Evolutionary conservation across 2,888 invertebrate genomes (phyloP).

Genomic region (Lissocephala sabroskyi): DNA sequence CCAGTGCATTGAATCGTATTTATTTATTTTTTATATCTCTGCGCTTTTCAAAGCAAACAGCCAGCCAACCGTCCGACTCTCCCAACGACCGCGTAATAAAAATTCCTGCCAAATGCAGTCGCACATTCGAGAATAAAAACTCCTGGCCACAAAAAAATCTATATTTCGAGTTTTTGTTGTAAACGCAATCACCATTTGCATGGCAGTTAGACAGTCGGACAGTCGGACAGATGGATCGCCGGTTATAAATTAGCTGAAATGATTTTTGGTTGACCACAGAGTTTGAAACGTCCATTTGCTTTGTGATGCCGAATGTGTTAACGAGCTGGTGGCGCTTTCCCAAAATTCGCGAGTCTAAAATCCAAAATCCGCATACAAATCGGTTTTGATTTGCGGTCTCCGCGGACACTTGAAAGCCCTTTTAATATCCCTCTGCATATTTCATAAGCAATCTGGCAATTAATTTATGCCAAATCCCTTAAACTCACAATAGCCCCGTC

Average conservation of each 20-base stretch:
- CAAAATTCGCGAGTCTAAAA: no score
- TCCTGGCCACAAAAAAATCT: neutral
- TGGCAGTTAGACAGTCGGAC: no score
- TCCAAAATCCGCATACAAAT: no score
- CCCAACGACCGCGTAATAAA: no score
- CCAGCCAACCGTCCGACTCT: neutral
- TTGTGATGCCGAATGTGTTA: neutral
- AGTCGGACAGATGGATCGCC: conserved; percentile 6
- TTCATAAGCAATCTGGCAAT: neutral
- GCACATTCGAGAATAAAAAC: neutral
- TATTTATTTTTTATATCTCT: conserved; percentile 1
- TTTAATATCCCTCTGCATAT: neutral
- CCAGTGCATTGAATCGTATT: no score
- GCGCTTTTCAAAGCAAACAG: neutral
- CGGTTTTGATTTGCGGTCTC: conserved; percentile 43
- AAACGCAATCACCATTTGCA: conserved; percentile 30
- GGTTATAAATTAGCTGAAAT: conserved; percentile 53
- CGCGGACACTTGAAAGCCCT: conserved; percentile 3
- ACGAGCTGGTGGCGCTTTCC: neutral
- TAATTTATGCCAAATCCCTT: no score
- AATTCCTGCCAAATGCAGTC: no score
- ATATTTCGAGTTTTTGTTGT: neutral
- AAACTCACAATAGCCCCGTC: no score
- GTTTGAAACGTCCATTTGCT: conserved; percentile 1
- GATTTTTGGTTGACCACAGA: conserved; percentile 49